phyloP scores from a whole-genome alignment of 1,140 invertebrate genomes.

The Globodera ellingtonae region DNA sequence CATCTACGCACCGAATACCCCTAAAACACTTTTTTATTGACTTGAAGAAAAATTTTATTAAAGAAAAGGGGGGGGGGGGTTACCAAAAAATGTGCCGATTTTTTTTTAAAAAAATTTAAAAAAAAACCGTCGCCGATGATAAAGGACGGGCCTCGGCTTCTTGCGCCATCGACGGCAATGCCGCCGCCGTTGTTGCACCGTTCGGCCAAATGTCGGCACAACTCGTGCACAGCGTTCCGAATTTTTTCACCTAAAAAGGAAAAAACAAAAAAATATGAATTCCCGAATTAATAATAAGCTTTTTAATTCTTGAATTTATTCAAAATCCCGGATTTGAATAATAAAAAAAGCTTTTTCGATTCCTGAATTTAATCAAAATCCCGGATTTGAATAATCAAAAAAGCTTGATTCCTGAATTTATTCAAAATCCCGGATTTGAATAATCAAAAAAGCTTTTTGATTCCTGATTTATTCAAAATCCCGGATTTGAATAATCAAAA shows the following conservation, averaged over 20 bases:
- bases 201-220: background rate
- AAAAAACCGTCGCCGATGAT: conserved; percentile 10
- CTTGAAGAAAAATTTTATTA: background rate
- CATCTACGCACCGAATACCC: background rate
- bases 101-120: background rate
- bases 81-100: no score
- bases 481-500: background rate
- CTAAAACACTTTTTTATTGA: background rate
- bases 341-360: no score
- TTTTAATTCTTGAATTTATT: no score
- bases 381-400: no score
- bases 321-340: no score
- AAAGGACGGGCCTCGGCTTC: conserved; percentile 2
- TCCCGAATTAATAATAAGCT: no score
- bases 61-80: background rate
- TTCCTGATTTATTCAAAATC: background rate
- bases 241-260: background rate
- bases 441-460: no score
- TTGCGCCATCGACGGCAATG: background rate
- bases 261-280: no score
- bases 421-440: background rate
- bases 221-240: background rate
- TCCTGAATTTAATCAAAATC: no score
- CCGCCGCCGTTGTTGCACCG: background rate
- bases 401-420: no score